phyloP scores from a whole-genome alignment of 2,113 vertebrate genomes.

The Chlorodrepanis virens region DNA sequence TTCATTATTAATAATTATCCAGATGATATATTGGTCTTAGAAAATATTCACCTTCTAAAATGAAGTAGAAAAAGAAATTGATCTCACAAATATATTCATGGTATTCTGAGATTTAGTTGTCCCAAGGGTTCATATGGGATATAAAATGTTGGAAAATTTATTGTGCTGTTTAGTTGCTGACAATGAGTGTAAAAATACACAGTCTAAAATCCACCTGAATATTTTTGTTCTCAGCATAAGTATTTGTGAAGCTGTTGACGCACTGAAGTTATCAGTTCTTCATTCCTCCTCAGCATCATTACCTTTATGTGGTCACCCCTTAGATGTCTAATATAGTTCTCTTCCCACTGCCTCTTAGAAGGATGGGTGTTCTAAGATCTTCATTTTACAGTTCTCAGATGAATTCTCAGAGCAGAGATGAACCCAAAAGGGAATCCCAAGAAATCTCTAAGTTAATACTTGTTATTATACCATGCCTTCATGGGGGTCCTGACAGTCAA shows the following conservation, averaged over 20 bases:
- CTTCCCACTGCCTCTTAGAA: neutral
- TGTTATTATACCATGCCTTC: neutral
- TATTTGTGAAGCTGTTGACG: neutral
- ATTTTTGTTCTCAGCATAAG: neutral
- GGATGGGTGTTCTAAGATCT: neutral
- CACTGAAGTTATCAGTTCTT: neutral
- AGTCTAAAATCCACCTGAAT: neutral
- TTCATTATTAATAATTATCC: slow-evolving; percentile 25
- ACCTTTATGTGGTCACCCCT: neutral
- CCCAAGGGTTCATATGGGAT: neutral
- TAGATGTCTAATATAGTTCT: neutral
- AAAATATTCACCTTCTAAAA: slow-evolving; percentile 52
- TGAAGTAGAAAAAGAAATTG: slow-evolving; percentile 1
- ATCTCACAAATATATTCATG: slow-evolving; percentile 24
- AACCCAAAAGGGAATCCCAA: neutral
- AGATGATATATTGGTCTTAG: neutral
- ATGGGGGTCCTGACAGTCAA: neutral
- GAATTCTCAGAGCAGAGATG: neutral
- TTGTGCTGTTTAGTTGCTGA: slow-evolving; percentile 8
- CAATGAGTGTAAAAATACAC: slow-evolving; percentile 29
- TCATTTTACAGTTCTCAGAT: neutral
- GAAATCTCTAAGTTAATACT: neutral
- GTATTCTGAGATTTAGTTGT: slow-evolving; percentile 38
- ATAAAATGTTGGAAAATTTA: slow-evolving; percentile 45
- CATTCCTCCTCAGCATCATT: neutral